phyloP scores from a whole-genome alignment of 2,797 vertebrate species.

The Hydrophis major region DNA sequence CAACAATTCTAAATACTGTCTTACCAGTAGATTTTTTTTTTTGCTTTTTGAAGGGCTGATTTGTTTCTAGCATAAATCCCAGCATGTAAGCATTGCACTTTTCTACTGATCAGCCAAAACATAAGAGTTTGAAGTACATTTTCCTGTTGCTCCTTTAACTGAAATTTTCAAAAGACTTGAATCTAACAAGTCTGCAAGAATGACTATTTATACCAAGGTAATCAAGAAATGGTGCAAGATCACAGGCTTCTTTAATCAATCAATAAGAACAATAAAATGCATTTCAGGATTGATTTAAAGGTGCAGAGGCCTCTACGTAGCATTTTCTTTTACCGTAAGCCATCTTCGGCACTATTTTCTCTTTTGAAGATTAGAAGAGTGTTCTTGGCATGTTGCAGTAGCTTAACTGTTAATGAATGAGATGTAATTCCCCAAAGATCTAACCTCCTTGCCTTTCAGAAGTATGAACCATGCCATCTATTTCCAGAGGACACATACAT shows the following conservation, averaged over 20 bases:
- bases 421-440: not conserved
- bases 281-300: not conserved
- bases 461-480: not conserved
- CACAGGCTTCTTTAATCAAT: not conserved
- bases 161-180: not conserved
- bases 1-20: not conserved
- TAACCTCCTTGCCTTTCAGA: not conserved
- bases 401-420: not conserved
- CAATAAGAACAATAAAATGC: not conserved
- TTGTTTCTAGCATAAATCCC: not conserved
- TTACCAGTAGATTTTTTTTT: not conserved
- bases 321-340: not conserved
- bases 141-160: not conserved
- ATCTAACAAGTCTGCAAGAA: not conserved
- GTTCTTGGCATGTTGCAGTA: not conserved
- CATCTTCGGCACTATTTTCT: not conserved
- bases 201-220: not conserved
- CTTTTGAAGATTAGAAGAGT: not conserved
- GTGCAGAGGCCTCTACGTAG: not conserved
- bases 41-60: not conserved
- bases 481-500: not conserved
- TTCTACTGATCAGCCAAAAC: not conserved
- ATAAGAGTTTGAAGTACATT: not conserved
- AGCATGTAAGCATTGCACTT: not conserved
- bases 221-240: not conserved